These are phyloP conservation scores for Hemicrepidius hirtus DNA, from an alignment of 2,888 invertebrate genomes.

Conservation along the genomic window DNA sequence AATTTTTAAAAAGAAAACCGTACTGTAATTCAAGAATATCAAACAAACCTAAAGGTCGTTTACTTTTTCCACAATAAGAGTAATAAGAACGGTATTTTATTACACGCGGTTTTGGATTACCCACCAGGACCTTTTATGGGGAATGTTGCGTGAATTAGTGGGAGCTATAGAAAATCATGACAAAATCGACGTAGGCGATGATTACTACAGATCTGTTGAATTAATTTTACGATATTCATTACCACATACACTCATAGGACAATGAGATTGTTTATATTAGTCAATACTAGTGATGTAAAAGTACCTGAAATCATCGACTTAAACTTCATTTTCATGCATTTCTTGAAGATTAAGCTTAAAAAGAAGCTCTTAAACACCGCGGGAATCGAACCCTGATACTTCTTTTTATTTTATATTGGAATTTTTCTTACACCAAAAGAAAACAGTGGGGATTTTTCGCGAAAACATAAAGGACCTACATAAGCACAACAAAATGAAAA, in stretches of 20 bases:
- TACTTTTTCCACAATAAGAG: neutral
- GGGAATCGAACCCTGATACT: no score
- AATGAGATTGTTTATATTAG: neutral
- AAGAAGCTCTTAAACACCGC: no score
- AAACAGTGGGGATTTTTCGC: no score
- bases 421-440: no score
- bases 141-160: constrained; percentile 10
- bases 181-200: neutral
- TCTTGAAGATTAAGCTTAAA: no score
- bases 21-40: neutral
- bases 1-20: neutral
- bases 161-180: neutral
- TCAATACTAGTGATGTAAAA: neutral
- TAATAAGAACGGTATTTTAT: constrained; percentile 4
- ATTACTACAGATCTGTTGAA: neutral
- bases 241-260: neutral
- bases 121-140: neutral
- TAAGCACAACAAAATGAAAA: constrained; percentile 32
- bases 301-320: no score
- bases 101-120: constrained; percentile 9
- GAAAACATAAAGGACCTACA: constrained; percentile 14
- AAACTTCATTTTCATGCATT: no score
- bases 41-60: neutral
- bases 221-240: neutral
- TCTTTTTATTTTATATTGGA: no score